A percentile compares a stretch with the other conserved stretches of the same genome.
Conservation (phyloP, 2,888 invertebrate species). For the Bembecia ichneumoniformis region DNA sequence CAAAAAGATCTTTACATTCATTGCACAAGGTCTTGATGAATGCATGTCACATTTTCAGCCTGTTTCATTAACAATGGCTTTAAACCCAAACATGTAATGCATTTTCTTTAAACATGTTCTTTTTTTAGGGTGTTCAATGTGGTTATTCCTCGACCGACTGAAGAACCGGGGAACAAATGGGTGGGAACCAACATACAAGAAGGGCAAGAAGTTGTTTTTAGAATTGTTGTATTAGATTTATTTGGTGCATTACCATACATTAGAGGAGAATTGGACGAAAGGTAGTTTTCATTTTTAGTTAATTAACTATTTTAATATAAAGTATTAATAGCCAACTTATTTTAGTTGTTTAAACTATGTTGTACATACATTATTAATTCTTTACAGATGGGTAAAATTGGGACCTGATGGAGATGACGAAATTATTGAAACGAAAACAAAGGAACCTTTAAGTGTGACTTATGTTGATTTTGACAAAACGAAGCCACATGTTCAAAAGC, state of each 20-base stretch:
- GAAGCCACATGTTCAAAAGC: slow-evolving; percentile 38
- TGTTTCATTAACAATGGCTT: no score
- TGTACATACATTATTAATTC: neutral
- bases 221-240: slow-evolving; percentile 71
- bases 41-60: no score
- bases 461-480: slow-evolving; percentile 62
- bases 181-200: slow-evolving; percentile 67
- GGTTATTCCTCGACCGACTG: slow-evolving; percentile 74
- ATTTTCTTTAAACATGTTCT: no score
- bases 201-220: slow-evolving; percentile 75
- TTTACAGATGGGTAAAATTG: slow-evolving; percentile 33
- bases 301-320: neutral
- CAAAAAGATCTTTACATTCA: no score
- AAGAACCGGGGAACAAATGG: slow-evolving; percentile 68
- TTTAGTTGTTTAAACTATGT: no score
- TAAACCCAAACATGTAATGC: neutral
- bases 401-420: slow-evolving; percentile 42
- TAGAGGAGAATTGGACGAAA: slow-evolving; percentile 70
- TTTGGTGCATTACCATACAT: slow-evolving; percentile 76
- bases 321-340: neutral
- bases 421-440: slow-evolving; percentile 21
- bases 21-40: no score
- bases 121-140: slow-evolving; percentile 76
- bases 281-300: slow-evolving; percentile 26
- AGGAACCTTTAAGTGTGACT: slow-evolving; percentile 34